Percentiles rank a stretch among this genome's conserved stretches.
Evolutionary conservation across 2,113 vertebrate genomes (phyloP).

Genomic region (Elgaria multicarinata): DNA sequence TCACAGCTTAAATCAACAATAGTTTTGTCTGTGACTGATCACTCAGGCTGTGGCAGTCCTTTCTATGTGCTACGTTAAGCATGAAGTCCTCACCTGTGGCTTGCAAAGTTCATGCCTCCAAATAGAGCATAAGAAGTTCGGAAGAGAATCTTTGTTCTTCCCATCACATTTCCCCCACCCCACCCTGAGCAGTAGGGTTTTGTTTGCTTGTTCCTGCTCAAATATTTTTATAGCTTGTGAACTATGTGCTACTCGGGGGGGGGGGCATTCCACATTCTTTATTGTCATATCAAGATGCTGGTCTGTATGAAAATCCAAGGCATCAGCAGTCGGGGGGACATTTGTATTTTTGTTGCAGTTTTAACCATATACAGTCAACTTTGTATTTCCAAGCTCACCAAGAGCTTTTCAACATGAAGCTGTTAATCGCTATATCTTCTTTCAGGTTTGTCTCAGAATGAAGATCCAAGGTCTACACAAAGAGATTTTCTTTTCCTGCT

Average conservation of each 20-base stretch:
- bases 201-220: not conserved
- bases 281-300: not conserved
- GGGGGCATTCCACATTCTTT: not conserved
- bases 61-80: not conserved
- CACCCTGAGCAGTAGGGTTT: not conserved
- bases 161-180: not conserved
- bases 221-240: not conserved
- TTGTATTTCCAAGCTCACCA: too few species aligned
- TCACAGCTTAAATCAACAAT: not conserved
- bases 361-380: too few species aligned
- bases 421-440: too few species aligned
- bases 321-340: too few species aligned
- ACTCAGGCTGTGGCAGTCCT: not conserved
- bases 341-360: too few species aligned
- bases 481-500: too few species aligned
- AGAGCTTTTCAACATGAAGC: too few species aligned
- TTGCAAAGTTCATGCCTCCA: not conserved
- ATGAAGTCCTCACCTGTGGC: not conserved
- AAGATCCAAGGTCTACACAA: too few species aligned
- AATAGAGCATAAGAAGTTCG: not conserved
- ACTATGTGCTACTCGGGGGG: not conserved
- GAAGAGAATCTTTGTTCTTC: not conserved
- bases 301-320: too few species aligned
- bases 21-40: not conserved
- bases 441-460: too few species aligned